Evolutionary conservation across 2,888 invertebrate genomes (phyloP).

Genomic region (Gari tellinella): DNA sequence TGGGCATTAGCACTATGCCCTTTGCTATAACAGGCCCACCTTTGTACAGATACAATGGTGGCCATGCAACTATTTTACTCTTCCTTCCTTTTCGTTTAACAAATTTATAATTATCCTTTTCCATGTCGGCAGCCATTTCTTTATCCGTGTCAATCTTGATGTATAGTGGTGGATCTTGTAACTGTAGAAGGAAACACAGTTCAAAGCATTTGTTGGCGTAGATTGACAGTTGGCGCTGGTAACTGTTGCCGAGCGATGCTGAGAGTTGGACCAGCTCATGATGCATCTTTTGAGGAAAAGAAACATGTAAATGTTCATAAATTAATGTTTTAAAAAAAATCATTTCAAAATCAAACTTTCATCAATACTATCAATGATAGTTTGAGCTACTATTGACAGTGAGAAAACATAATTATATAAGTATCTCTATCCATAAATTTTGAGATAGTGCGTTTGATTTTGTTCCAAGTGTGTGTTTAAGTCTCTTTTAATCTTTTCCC

Average conservation of each 20-base stretch:
- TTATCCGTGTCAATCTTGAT: conserved; percentile 6
- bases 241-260: background rate
- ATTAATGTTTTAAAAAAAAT: too few relatives aligned
- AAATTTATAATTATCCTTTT: conserved; percentile 31
- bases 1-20: conserved; percentile 34
- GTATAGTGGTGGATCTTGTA: conserved; percentile 43
- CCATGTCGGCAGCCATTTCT: conserved; percentile 9
- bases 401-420: too few relatives aligned
- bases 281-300: conserved; percentile 16
- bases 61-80: conserved; percentile 39
- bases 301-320: background rate
- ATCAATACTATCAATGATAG: too few relatives aligned
- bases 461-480: too few relatives aligned
- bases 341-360: too few relatives aligned
- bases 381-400: too few relatives aligned
- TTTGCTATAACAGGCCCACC: conserved; percentile 41
- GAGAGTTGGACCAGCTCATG: conserved; percentile 13
- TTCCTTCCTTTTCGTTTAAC: conserved; percentile 41
- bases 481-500: too few relatives aligned
- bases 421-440: too few relatives aligned
- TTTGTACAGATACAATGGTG: conserved; percentile 41
- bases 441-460: too few relatives aligned
- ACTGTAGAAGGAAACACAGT: conserved; percentile 19
- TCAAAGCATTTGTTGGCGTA: conserved; percentile 49
- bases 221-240: conserved; percentile 24